A percentile compares a stretch with the other conserved stretches of the same genome.
phyloP scores from a whole-genome alignment of 2,113 vertebrate species.

The Urocitellus parryii region DNA sequence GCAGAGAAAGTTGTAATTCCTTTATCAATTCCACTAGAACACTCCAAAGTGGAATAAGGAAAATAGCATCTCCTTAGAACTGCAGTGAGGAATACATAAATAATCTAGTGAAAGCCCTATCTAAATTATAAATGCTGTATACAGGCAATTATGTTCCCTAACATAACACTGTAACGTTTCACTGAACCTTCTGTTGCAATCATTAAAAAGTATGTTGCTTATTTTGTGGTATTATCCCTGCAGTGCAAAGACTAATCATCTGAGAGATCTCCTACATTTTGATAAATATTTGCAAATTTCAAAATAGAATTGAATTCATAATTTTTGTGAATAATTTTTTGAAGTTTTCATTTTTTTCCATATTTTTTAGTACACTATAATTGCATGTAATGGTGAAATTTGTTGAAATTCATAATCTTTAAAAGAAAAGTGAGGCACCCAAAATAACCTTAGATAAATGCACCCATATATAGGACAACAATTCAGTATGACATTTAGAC shows the following conservation, averaged over 20 bases:
- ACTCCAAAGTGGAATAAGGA: background rate
- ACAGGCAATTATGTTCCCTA: background rate
- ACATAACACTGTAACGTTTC: background rate
- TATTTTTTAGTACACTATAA: no score
- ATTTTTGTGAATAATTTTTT: background rate
- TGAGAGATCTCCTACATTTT: constrained; percentile 30
- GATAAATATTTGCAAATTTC: constrained; percentile 55
- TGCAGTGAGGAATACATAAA: background rate
- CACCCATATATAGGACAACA: background rate
- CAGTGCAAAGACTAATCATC: background rate
- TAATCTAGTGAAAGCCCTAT: background rate
- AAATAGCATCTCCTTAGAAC: background rate
- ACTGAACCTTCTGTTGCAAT: background rate
- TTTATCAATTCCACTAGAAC: background rate
- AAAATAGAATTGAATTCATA: constrained; percentile 39
- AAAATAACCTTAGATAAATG: constrained; percentile 47
- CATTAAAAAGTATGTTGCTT: background rate
- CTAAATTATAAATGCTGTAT: background rate
- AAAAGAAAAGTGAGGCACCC: constrained; percentile 39
- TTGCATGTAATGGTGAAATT: no score
- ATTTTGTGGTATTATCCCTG: background rate
- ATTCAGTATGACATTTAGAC: background rate
- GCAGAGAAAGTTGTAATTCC: background rate
- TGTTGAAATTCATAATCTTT: constrained; percentile 16
- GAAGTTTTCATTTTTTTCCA: no score